Conservation (phyloP, 2,797 vertebrate genomes). For the Amblyraja radiata region DNA sequence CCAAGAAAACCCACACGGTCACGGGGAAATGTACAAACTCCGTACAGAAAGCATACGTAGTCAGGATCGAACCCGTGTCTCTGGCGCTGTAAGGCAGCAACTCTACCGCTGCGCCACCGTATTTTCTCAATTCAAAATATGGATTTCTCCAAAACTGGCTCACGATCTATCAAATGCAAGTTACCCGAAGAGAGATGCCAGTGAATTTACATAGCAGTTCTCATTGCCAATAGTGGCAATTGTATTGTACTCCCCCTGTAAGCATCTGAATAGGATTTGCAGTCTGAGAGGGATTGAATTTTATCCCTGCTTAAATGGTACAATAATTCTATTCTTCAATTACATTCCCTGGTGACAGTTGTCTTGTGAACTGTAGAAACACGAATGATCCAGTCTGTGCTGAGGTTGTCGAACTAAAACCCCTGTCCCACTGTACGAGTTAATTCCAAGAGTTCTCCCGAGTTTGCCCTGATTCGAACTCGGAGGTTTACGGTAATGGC, state of each 20-base stretch:
- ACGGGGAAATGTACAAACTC: too few relatives aligned
- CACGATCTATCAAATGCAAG: not conserved
- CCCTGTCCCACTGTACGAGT: too few relatives aligned
- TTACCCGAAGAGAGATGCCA: not conserved
- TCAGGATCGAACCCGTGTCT: too few relatives aligned
- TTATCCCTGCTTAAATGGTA: not conserved
- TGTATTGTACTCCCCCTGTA: too few relatives aligned
- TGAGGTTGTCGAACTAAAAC: not conserved
- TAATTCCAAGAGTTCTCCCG: too few relatives aligned
- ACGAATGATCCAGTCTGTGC: not conserved
- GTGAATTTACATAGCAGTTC: not conserved
- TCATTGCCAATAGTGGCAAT: not conserved
- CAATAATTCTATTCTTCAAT: not conserved
- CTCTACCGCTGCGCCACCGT: too few relatives aligned
- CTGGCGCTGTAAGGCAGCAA: too few relatives aligned
- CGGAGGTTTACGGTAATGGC: too few relatives aligned
- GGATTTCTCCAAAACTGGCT: not conserved
- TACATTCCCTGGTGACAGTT: not conserved
- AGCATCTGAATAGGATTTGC: not conserved
- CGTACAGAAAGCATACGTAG: too few relatives aligned
- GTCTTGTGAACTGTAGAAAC: not conserved
- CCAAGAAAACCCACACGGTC: too few relatives aligned
- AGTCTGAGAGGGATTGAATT: not conserved
- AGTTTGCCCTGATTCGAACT: too few relatives aligned
- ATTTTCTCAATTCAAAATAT: not conserved